Percentiles rank a stretch among this genome's conserved stretches.
Conservation (phyloP, 2,113 vertebrate species). For the Prionailurus bengalensis region DNA sequence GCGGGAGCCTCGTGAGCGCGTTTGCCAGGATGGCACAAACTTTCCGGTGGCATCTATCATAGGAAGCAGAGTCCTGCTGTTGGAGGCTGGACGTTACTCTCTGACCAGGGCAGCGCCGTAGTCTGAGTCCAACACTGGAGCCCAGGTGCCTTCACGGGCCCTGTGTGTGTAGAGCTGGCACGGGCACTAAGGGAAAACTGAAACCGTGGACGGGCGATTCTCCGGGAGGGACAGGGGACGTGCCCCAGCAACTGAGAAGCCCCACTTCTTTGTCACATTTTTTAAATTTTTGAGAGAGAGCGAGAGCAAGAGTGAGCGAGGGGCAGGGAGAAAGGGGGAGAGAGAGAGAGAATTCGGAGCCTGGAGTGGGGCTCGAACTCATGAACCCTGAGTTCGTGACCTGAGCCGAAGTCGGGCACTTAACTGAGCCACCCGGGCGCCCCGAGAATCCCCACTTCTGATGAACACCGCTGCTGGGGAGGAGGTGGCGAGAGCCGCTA, state of each 20-base stretch:
- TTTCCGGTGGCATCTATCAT: neutral
- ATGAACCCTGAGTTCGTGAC: too few relatives aligned
- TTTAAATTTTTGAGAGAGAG: too few relatives aligned
- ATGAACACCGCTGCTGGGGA: fast-evolving
- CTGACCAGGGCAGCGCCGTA: too few relatives aligned
- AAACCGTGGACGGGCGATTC: neutral
- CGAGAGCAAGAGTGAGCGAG: too few relatives aligned
- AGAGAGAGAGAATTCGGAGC: too few relatives aligned
- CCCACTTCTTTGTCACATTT: too few relatives aligned
- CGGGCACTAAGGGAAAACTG: fast-evolving
- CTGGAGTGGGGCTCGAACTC: too few relatives aligned
- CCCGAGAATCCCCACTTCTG: neutral
- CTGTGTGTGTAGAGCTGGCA: neutral
- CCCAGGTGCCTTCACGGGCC: neutral
- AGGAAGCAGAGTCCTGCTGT: fast-evolving
- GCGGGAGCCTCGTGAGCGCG: neutral
- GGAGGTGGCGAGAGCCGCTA: neutral
- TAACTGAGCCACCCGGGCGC: too few relatives aligned
- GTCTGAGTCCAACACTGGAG: neutral
- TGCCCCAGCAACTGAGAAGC: neutral
- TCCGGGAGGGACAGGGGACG: too few relatives aligned
- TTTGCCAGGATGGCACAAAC: fast-evolving
- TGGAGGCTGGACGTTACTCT: neutral
- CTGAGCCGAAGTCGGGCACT: too few relatives aligned
- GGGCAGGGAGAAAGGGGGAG: too few relatives aligned